phyloP scores from a whole-genome alignment of 1,140 invertebrate species.

The Drosophila parabipectinata region DNA sequence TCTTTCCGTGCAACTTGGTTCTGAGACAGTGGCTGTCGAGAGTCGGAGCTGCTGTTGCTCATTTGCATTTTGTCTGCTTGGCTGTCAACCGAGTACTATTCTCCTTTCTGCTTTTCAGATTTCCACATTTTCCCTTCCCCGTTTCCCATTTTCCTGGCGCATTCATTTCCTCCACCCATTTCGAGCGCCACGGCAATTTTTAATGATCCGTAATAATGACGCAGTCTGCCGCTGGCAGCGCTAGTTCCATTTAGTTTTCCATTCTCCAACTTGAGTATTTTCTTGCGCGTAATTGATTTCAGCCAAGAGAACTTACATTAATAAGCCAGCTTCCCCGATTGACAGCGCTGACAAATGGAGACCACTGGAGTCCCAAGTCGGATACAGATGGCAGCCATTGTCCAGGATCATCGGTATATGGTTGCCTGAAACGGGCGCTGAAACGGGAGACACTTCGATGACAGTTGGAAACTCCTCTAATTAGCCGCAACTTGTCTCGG shows the following conservation, averaged over 20 bases:
- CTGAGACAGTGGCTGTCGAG: constrained; percentile 4
- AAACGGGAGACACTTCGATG: constrained; percentile 45
- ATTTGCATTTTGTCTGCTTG: constrained; percentile 72
- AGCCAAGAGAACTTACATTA: constrained; percentile 47
- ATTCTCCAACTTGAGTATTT: constrained; percentile 3
- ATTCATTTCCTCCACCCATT: constrained; percentile 58
- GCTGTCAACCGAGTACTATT: constrained; percentile 44
- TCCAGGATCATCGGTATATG: constrained; percentile 9
- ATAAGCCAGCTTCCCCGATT: constrained; percentile 57
- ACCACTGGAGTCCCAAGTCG: constrained; percentile 20
- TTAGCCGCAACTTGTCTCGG: constrained; percentile 50
- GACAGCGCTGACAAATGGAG: constrained; percentile 73
- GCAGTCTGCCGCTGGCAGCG: constrained; percentile 56
- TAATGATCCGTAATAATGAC: constrained; percentile 82
- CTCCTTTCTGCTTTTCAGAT: constrained; percentile 15
- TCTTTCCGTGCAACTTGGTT: constrained; percentile 17
- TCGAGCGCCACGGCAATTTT: constrained; percentile 58
- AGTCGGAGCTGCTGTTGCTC: constrained; percentile 45
- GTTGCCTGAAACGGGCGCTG: not conserved
- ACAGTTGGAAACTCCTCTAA: constrained; percentile 49
- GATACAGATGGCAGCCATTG: constrained; percentile 42
- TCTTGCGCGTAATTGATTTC: constrained; percentile 56
- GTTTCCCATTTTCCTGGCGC: constrained; percentile 25
- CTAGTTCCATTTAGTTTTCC: constrained; percentile 53
- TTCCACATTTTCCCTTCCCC: constrained; percentile 10